These are phyloP conservation scores for Liodrosophila aerea DNA, from an alignment of 2,888 invertebrate species.

Conservation along the genomic window DNA sequence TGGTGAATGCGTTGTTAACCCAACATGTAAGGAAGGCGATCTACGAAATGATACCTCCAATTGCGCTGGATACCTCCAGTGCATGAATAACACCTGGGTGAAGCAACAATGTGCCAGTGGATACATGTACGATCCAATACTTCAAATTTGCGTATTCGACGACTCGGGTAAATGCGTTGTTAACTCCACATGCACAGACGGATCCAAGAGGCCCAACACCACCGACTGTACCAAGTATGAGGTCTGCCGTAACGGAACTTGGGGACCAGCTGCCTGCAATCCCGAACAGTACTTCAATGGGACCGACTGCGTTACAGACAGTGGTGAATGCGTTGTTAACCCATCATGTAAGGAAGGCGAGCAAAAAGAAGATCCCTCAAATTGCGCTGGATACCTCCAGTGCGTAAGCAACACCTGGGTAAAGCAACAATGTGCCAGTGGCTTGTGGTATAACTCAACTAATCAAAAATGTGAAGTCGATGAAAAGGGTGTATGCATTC, in stretches of 20 bases:
- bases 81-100: neutral
- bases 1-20: no score
- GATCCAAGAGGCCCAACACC: no score
- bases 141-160: no score
- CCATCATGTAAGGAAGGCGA: no score
- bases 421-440: slow-evolving; percentile 20
- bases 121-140: no score
- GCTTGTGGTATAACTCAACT: slow-evolving; percentile 25
- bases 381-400: slow-evolving; percentile 42
- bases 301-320: no score
- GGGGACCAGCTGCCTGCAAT: slow-evolving; percentile 8
- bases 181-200: no score
- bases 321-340: no score
- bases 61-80: neutral
- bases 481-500: slow-evolving; percentile 30
- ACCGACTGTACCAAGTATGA: slow-evolving; percentile 6
- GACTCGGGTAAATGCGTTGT: no score
- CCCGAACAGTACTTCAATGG: slow-evolving; percentile 16
- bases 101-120: slow-evolving; percentile 3
- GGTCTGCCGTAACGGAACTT: slow-evolving; percentile 23
- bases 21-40: no score
- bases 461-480: slow-evolving; percentile 27
- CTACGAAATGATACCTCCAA: neutral
- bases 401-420: slow-evolving; percentile 36
- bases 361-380: no score